Conservation (phyloP, 2,888 invertebrate species). For the Clunio marinus region DNA sequence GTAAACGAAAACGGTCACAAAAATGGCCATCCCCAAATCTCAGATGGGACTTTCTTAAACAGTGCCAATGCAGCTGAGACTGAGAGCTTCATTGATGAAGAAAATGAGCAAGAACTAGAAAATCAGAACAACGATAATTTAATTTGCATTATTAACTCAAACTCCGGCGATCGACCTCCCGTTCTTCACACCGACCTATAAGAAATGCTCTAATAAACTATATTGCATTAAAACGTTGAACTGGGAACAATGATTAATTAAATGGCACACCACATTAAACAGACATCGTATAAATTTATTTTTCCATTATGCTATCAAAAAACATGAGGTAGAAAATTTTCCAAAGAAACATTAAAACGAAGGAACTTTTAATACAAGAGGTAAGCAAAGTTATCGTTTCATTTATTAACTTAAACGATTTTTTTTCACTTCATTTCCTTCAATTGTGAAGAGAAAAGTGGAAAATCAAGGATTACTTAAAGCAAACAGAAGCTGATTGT, state of each 20-base stretch:
- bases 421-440: too few species aligned
- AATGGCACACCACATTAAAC: neutral
- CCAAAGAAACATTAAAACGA: too few species aligned
- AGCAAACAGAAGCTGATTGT: too few species aligned
- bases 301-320: too few species aligned
- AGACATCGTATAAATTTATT: too few species aligned
- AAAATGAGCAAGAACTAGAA: slow-evolving; percentile 18
- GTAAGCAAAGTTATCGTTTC: too few species aligned
- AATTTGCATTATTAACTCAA: slow-evolving; percentile 32
- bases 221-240: neutral
- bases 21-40: neutral
- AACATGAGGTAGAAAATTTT: too few species aligned
- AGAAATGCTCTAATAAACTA: neutral
- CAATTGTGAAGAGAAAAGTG: too few species aligned
- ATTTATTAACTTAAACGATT: too few species aligned
- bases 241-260: slow-evolving; percentile 16
- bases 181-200: slow-evolving; percentile 37
- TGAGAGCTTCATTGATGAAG: slow-evolving; percentile 27
- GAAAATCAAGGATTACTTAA: too few species aligned
- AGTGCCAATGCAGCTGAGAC: neutral
- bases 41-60: neutral
- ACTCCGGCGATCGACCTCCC: slow-evolving; percentile 19
- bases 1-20: neutral
- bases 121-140: neutral
- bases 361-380: too few species aligned